These are phyloP conservation scores for Esox niger DNA, from an alignment of 2,113 vertebrate species.

Conservation along the genomic window DNA sequence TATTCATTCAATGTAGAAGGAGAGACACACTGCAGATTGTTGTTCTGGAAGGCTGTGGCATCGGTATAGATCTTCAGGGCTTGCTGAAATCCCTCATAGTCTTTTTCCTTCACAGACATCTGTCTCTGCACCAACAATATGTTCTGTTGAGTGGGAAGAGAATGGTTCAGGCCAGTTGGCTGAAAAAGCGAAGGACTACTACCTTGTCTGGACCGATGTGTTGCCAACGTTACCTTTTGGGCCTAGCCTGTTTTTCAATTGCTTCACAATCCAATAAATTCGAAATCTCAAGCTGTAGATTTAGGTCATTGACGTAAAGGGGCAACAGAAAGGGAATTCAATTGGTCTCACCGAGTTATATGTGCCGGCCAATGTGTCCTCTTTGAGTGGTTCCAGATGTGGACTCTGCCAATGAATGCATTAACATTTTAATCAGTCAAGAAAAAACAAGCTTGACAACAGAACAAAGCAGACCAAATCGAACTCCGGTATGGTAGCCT, in stretches of 20 bases:
- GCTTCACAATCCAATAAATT: too few relatives aligned
- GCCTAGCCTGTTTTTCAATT: too few relatives aligned
- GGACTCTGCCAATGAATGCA: constrained; percentile 74
- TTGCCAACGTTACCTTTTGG: too few relatives aligned
- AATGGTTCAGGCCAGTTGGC: background rate
- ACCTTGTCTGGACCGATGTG: too few relatives aligned
- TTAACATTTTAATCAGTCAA: constrained; percentile 29
- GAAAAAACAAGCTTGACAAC: constrained; percentile 11
- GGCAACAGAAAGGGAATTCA: background rate
- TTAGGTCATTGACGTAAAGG: too few relatives aligned
- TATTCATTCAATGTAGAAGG: background rate
- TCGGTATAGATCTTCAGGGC: constrained; percentile 82
- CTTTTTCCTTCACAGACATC: constrained; percentile 75
- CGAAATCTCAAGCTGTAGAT: too few relatives aligned
- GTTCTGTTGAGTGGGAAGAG: constrained; percentile 69
- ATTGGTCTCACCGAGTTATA: constrained; percentile 80
- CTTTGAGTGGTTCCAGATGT: constrained; percentile 85
- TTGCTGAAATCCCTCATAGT: constrained; percentile 80
- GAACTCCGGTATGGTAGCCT: background rate
- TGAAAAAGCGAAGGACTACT: too few relatives aligned
- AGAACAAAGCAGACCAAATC: constrained; percentile 8
- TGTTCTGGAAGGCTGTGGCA: constrained; percentile 78
- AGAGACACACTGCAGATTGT: constrained; percentile 79
- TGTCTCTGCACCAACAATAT: constrained; percentile 93
- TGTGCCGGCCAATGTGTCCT: constrained; percentile 77